Conservation (phyloP, 1,140 invertebrate species). For the Drosophila santomea region DNA sequence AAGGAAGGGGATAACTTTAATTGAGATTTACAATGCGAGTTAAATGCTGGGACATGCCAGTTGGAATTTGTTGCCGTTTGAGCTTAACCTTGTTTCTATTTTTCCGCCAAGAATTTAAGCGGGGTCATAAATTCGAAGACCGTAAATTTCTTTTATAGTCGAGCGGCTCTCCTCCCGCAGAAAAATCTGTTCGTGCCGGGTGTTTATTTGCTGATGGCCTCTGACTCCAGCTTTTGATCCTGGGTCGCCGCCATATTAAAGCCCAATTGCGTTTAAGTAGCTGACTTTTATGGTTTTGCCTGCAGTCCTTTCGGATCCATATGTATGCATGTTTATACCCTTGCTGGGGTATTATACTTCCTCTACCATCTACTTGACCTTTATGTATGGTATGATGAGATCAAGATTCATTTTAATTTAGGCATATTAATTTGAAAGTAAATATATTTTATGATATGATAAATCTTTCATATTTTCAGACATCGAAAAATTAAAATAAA, state of each 20-base stretch:
- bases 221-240: slow-evolving; percentile 4
- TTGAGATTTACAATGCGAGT: slow-evolving; percentile 75
- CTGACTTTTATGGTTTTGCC: slow-evolving; percentile 71
- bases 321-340: slow-evolving; percentile 15
- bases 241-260: slow-evolving; percentile 51
- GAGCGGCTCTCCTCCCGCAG: slow-evolving; percentile 15
- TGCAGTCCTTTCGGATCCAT: slow-evolving; percentile 39
- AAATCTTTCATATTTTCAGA: too few species aligned
- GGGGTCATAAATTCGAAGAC: slow-evolving; percentile 69
- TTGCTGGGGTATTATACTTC: background rate
- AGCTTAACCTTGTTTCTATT: slow-evolving; percentile 58
- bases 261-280: slow-evolving; percentile 77
- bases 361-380: too few species aligned
- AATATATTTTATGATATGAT: too few species aligned
- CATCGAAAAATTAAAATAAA: too few species aligned
- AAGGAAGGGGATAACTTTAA: slow-evolving; percentile 55
- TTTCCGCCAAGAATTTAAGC: slow-evolving; percentile 19
- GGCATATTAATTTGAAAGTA: too few species aligned
- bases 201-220: slow-evolving; percentile 67
- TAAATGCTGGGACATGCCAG: slow-evolving; percentile 57
- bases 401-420: too few species aligned
- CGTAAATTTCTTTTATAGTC: slow-evolving; percentile 75
- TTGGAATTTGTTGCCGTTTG: slow-evolving; percentile 55
- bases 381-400: too few species aligned
- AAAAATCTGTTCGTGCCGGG: slow-evolving; percentile 43